Percentiles rank a stretch among this genome's conserved stretches.
Evolutionary conservation across 2,888 invertebrate genomes (phyloP).

Genomic region (Drosophila prostipennis): DNA sequence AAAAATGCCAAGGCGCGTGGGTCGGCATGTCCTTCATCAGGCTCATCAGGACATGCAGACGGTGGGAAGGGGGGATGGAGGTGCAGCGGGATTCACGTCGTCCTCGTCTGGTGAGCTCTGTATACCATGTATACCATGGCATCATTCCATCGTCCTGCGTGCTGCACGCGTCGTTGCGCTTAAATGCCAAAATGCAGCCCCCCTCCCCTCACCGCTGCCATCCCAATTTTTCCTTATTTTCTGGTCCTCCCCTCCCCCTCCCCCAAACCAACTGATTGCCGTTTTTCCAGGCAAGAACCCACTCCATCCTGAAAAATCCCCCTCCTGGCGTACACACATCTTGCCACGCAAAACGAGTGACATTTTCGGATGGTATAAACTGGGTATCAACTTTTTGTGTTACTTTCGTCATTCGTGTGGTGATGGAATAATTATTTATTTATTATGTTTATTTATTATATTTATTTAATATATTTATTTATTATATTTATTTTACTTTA

Average conservation of each 20-base stretch:
- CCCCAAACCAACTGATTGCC: slow-evolving; percentile 25
- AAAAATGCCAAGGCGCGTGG: slow-evolving; percentile 52
- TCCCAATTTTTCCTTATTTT: slow-evolving; percentile 5
- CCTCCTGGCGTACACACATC: slow-evolving; percentile 22
- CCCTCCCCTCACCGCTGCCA: neutral
- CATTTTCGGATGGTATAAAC: slow-evolving; percentile 6
- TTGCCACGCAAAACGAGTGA: slow-evolving; percentile 25
- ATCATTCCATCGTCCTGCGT: slow-evolving; percentile 61
- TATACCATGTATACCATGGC: slow-evolving; percentile 28
- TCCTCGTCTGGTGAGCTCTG: slow-evolving; percentile 6
- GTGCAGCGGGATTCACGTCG: slow-evolving; percentile 17
- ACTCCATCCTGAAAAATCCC: neutral
- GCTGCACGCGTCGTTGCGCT: slow-evolving; percentile 75
- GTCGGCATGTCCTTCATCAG: slow-evolving; percentile 55
- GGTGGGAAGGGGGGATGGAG: slow-evolving; percentile 6
- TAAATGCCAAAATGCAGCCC: slow-evolving; percentile 72
- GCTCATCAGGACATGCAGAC: slow-evolving; percentile 63
- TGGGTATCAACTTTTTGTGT: slow-evolving; percentile 4
- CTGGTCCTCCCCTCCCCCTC: neutral
- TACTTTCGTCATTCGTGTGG: neutral
- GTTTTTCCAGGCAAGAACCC: slow-evolving; percentile 27
- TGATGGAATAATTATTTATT: no score
- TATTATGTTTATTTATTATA: no score
- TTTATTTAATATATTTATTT: no score
- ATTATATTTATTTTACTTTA: no score